A percentile compares a stretch with the other conserved stretches of the same genome.
Conservation (phyloP, 2,797 vertebrate species). For the Fistularia tabacaria region DNA sequence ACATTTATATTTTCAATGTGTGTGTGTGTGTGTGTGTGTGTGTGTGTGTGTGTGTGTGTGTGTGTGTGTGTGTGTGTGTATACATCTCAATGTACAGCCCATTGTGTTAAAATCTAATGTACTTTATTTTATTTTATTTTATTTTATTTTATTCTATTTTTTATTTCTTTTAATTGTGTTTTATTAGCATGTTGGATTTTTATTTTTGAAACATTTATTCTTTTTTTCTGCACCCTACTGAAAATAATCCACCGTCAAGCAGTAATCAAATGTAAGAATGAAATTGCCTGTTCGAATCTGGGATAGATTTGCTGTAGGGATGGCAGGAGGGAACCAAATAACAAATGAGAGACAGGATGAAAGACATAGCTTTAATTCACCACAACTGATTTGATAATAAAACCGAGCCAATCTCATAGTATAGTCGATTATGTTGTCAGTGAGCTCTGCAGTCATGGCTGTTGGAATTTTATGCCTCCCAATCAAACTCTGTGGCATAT, state of each 20-base stretch:
- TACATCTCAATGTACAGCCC: too few relatives aligned
- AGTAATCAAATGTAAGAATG: slow-evolving; percentile 66
- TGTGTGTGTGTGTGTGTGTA: not conserved
- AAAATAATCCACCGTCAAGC: slow-evolving; percentile 56
- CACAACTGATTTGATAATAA: slow-evolving; percentile 75
- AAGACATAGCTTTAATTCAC: slow-evolving; percentile 71
- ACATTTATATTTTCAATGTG: slow-evolving; percentile 35
- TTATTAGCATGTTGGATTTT: slow-evolving; percentile 27
- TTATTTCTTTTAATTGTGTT: too few relatives aligned
- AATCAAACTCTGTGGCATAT: slow-evolving; percentile 23
- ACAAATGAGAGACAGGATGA: slow-evolving; percentile 70
- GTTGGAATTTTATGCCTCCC: slow-evolving; percentile 38
- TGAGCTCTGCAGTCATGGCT: slow-evolving; percentile 46
- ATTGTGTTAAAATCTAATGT: too few relatives aligned
- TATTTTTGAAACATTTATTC: slow-evolving; percentile 43
- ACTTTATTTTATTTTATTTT: too few relatives aligned
- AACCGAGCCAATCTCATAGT: slow-evolving; percentile 68
- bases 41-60: not conserved
- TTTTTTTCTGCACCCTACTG: slow-evolving; percentile 24
- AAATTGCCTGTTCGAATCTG: slow-evolving; percentile 64
- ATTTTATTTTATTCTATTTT: slow-evolving; percentile 7
- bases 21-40: not conserved
- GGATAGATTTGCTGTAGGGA: slow-evolving; percentile 42
- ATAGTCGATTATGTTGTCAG: slow-evolving; percentile 61
- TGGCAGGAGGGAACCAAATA: slow-evolving; percentile 58